Percentiles rank a stretch among this genome's conserved stretches.
Conservation (phyloP, 2,797 vertebrate species). For the Chloroceryle amazona region DNA sequence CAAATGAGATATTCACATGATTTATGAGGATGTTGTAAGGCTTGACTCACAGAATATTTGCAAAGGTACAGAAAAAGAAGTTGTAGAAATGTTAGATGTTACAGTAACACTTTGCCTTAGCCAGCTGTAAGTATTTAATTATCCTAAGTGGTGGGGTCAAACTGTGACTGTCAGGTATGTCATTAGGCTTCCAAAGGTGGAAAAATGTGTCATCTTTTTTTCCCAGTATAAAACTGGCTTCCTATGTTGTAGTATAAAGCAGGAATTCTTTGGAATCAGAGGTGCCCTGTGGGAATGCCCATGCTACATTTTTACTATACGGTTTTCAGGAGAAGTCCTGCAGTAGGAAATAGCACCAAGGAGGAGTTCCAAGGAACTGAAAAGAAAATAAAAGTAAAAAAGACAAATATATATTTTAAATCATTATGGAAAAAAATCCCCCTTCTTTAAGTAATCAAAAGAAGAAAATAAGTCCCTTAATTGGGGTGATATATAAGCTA, state of each 20-base stretch:
- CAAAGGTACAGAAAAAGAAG: neutral
- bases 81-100: neutral
- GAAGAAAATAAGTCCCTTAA: neutral
- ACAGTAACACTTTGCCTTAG: neutral
- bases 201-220: neutral
- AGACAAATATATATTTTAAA: neutral
- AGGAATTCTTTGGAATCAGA: neutral
- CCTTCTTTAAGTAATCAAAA: neutral
- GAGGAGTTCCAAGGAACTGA: neutral
- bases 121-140: neutral
- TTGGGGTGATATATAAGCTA: neutral
- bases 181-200: neutral
- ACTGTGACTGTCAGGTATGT: neutral
- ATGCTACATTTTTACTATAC: neutral
- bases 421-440: neutral
- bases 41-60: constrained; percentile 2
- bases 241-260: neutral
- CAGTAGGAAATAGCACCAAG: neutral
- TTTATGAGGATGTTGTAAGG: neutral
- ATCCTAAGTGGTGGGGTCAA: neutral
- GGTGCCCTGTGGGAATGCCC: neutral
- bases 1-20: constrained; percentile 25
- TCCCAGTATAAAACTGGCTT: neutral
- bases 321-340: neutral
- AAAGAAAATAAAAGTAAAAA: neutral